A percentile compares a stretch with the other conserved stretches of the same genome.
These are phyloP conservation scores for Scatophagus argus DNA, from an alignment of 2,113 vertebrate genomes.

Conservation along the genomic window DNA sequence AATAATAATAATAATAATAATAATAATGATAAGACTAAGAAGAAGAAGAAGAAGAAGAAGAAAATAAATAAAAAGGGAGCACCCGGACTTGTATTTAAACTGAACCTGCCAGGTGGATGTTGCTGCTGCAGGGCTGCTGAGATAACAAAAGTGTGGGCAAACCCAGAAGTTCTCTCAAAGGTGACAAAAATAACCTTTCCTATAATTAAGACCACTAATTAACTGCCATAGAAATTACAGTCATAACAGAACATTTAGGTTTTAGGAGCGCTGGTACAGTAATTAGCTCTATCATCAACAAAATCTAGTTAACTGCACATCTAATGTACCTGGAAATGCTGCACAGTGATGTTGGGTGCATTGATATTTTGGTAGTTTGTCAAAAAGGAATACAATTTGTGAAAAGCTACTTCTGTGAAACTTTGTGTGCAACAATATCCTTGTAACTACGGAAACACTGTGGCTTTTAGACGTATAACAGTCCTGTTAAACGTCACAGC, in stretches of 20 bases:
- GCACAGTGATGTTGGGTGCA: not conserved
- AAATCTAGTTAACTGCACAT: not conserved
- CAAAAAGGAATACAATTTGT: not conserved
- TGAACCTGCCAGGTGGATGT: conserved; percentile 17
- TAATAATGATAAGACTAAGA: too few relatives aligned
- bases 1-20: too few relatives aligned
- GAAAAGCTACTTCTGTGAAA: not conserved
- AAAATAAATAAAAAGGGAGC: not conserved
- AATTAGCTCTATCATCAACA: not conserved
- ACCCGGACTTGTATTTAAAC: conserved; percentile 8
- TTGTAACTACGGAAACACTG: not conserved
- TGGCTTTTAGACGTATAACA: not conserved
- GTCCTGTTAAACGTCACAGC: conserved; percentile 22
- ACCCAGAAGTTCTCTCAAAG: conserved; percentile 11
- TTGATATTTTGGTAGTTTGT: not conserved
- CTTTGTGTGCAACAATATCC: not conserved
- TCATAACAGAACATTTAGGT: not conserved
- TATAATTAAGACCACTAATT: not conserved
- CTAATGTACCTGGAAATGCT: not conserved
- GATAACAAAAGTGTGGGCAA: not conserved
- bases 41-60: too few relatives aligned
- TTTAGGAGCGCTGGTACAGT: not conserved
- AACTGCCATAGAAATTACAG: too few relatives aligned
- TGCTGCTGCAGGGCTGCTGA: not conserved
- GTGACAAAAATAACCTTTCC: not conserved